Base-by-base conservation (phyloP, 1,140 invertebrate genomes). In the Chymomyza costata region DNA sequence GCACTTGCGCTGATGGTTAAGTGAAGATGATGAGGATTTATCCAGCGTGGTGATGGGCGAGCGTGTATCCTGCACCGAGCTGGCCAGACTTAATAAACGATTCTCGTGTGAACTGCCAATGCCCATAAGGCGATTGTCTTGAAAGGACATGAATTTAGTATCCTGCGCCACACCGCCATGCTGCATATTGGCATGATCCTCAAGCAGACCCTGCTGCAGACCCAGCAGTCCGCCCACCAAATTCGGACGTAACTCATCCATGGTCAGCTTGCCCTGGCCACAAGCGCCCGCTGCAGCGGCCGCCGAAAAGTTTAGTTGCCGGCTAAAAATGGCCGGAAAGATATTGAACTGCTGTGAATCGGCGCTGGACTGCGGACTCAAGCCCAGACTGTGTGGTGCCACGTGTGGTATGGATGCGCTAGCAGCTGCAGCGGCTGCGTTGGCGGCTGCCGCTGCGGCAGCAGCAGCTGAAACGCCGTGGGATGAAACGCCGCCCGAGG, bases 321-420 rank as follows among this genome's bases (percentile, higher is more conserved):
- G 88, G 86, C 93, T 94, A 85, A 95, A 95, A 74, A 94, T 94
- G 39, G 93, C 93, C 56, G 93, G 93, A 85, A 95, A 94, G 65
- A 95, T 95, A 87, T 95, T 95, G 88, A 94, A 94, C 87, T 94
- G 93, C 74, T 94, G 93, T 32, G 88, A 88, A 68, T 89, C 88
- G 28, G 87, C 87, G 71, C 88, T 87, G 32, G 87, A 84, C 65
- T 88, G 82, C 40, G 88, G 87, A 64, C 88, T 88, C 56, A 88
- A 85, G 57, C 87, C 88, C 14, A 84, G 43, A 83, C 91, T 91
- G 56, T 91, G 71, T 15, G 71, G 73, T 52, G 67, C 53, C 63
- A 80, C 68, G 73, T 80, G 67, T 13, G 81, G 61, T 17, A 78
- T 25, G 7, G 69, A 57, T 8, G 80, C 80, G 32, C 65, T 63